Base-by-base conservation (phyloP, 1,140 invertebrate species). In the Prorops nasuta region DNA sequence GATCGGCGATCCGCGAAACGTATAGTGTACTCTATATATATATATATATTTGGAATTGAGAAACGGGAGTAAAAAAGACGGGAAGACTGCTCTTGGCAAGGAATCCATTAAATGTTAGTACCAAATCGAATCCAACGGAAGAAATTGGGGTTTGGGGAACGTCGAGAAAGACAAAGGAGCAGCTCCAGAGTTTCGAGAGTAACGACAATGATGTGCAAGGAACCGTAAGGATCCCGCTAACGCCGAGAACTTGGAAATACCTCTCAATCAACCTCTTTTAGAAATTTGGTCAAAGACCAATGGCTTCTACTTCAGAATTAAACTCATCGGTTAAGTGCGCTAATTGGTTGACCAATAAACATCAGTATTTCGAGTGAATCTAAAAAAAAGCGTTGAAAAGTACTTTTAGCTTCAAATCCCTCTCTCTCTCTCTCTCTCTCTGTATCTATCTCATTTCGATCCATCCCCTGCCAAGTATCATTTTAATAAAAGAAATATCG, bases 71-170 rank as follows among this genome's bases (percentile, higher is more conserved):
- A 19, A 39, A 38, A 36, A 22, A 32, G 18, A 34, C 28, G 42
- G 46, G n/a, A 10, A 18, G 41, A 35, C 38, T 48, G 45, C 50
- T 50, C 37, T 46, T 49, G 53, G 22, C 55, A 58, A 58, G 56
- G 56, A 67, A 68, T 66, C 61, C 56, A 60, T 62, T 58, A 61
- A 62, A 56, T 54, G 56, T 35, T 53, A 58, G 47, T 60, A 62
- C 61, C 61, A 71, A 74, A 72, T 72, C 63, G 66, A 72, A 72
- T 72, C 60, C 16, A 9, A n/a, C 16, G 38, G 21, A 32, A 19
- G 20, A 14, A 4, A 16, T 6, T 9, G 20, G 16, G 19, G 38
- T 32, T 52, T 14, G 16, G 16, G n/a, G 9, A 42, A 12, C 14
- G 36, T 58, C 48, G 36, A 38, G 19, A 43, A 44, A 62, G 62